These are phyloP conservation scores for Torymus tubicola DNA, from an alignment of 2,888 invertebrate genomes.

Conservation along the genomic window DNA sequence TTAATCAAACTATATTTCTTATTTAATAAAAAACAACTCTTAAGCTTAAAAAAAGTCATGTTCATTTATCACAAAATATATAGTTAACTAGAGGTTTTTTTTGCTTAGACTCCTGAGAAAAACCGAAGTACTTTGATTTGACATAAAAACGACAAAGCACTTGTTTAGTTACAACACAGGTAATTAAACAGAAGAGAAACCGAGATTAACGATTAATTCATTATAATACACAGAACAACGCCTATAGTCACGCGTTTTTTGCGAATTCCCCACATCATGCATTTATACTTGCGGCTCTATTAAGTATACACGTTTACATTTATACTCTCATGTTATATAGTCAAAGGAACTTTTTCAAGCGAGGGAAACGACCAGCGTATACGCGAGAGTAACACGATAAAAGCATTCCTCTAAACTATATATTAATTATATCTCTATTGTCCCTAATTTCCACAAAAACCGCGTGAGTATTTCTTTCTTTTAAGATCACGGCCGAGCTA, in stretches of 20 bases:
- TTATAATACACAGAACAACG: neutral
- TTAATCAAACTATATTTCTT: conserved; percentile 19
- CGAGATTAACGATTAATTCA: neutral
- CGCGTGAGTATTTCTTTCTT: conserved; percentile 27
- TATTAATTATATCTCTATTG: conserved; percentile 18
- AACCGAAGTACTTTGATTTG: neutral
- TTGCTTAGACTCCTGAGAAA: neutral
- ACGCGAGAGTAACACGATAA: conserved; percentile 35
- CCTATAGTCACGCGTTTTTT: conserved; percentile 39
- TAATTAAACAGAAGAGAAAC: neutral
- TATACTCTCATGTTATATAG: conserved; percentile 37
- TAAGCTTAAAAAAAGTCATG: conserved; percentile 23
- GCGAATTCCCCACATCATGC: conserved; percentile 25
- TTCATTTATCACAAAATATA: conserved; percentile 36
- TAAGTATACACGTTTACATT: conserved; percentile 19
- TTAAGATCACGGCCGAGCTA: neutral
- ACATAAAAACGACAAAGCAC: neutral
- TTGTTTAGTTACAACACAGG: neutral
- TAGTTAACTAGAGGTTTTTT: conserved; percentile 36
- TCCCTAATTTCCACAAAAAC: conserved; percentile 36
- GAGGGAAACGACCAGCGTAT: conserved; percentile 50
- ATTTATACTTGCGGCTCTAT: conserved; percentile 37
- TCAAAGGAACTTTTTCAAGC: conserved; percentile 54
- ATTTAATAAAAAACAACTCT: neutral
- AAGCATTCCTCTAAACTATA: conserved; percentile 42